Percentiles rank a stretch among this genome's conserved stretches.
phyloP scores from a whole-genome alignment of 2,797 vertebrate species.

The Parambassis ranga region DNA sequence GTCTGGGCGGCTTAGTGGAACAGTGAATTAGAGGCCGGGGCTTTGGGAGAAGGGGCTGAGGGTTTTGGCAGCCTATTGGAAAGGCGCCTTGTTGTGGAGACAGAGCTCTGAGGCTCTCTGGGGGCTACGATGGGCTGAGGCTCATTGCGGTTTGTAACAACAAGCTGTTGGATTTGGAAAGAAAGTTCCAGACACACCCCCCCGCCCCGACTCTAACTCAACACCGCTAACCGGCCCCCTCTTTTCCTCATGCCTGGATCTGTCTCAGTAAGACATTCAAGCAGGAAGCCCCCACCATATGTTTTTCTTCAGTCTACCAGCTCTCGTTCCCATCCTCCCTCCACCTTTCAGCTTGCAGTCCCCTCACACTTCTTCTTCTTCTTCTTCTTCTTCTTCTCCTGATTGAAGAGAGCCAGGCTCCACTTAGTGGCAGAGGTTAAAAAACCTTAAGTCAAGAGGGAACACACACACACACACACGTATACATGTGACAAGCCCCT shows the following conservation, averaged over 20 bases:
- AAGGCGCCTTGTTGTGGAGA: slow-evolving; percentile 45
- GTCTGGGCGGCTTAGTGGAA: slow-evolving; percentile 19
- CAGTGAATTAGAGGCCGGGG: slow-evolving; percentile 33
- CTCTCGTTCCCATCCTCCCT: slow-evolving; percentile 8
- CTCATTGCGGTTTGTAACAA: slow-evolving; percentile 69
- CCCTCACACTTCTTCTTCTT: not conserved
- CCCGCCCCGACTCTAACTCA: slow-evolving; percentile 48
- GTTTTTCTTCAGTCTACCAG: slow-evolving; percentile 20
- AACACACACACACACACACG: slow-evolving; percentile 27
- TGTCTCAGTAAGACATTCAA: slow-evolving; percentile 33
- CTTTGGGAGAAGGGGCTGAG: slow-evolving; percentile 19
- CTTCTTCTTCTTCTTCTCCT: not conserved
- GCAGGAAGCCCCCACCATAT: slow-evolving; percentile 45
- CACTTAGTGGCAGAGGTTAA: slow-evolving; percentile 27
- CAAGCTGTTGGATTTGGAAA: slow-evolving; percentile 70
- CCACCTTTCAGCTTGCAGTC: not conserved
- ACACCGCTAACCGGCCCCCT: not conserved
- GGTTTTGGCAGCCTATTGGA: slow-evolving; percentile 42
- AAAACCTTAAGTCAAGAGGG: slow-evolving; percentile 36
- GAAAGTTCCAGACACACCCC: slow-evolving; percentile 69
- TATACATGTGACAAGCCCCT: slow-evolving; percentile 60
- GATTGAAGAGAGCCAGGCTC: slow-evolving; percentile 34
- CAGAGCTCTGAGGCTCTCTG: slow-evolving; percentile 37
- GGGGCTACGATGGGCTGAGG: slow-evolving; percentile 41
- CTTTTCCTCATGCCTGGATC: slow-evolving; percentile 23